Evolutionary conservation across 2,797 vertebrate species (phyloP).

Genomic region (Clangula hyemalis): DNA sequence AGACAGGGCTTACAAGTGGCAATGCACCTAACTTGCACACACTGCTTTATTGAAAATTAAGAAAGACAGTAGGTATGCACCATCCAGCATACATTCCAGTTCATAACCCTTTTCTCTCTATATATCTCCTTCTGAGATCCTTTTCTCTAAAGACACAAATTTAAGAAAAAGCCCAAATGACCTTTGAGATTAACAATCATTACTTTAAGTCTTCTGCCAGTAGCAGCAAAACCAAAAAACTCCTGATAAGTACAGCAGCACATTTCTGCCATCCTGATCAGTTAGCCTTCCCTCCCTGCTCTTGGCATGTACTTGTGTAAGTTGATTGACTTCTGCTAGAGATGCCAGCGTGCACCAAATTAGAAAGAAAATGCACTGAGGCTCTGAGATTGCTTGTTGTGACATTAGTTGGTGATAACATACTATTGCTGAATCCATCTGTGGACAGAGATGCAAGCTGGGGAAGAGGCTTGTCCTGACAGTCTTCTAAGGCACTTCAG

Average conservation of each 20-base stretch:
- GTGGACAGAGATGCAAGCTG: not conserved
- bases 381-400: not conserved
- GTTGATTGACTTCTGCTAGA: conserved; percentile 13
- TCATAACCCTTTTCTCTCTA: not conserved
- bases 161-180: not conserved
- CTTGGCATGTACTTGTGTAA: not conserved
- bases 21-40: not conserved
- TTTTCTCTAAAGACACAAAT: not conserved
- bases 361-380: not conserved
- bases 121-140: not conserved
- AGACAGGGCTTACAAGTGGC: not conserved
- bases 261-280: not conserved
- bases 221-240: not conserved
- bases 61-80: fast-evolving
- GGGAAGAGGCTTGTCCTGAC: not conserved
- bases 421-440: not conserved
- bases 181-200: not conserved
- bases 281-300: conserved; percentile 8
- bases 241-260: not conserved
- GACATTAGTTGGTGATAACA: not conserved
- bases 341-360: not conserved
- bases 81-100: not conserved
- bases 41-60: not conserved
- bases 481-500: not conserved
- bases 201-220: not conserved